phyloP scores from a whole-genome alignment of 2,888 invertebrate species.

The Dasysyrphus tricinctus region DNA sequence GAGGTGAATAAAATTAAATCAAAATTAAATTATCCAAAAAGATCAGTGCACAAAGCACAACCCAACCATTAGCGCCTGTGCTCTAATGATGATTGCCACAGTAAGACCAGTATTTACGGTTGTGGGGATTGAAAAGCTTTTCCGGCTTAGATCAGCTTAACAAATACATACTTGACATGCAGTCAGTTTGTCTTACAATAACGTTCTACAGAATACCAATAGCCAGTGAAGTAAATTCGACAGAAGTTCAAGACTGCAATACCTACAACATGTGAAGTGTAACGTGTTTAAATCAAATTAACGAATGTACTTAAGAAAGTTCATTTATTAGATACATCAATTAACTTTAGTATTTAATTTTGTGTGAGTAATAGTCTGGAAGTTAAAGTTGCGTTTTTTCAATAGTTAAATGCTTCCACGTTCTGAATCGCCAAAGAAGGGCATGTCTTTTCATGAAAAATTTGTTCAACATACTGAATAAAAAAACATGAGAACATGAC shows the following conservation, averaged over 20 bases:
- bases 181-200: neutral
- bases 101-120: neutral
- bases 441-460: too few species aligned
- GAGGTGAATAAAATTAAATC: neutral
- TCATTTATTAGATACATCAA: neutral
- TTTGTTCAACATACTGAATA: too few species aligned
- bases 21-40: neutral
- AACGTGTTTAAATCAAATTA: slow-evolving; percentile 12
- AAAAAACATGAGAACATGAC: too few species aligned
- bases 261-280: neutral
- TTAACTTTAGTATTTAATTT: neutral
- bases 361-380: neutral
- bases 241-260: neutral
- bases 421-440: too few species aligned
- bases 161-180: neutral
- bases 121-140: slow-evolving; percentile 1
- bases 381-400: neutral
- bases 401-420: too few species aligned
- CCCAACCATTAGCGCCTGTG: neutral
- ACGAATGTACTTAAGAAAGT: slow-evolving; percentile 1
- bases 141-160: neutral
- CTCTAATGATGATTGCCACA: slow-evolving; percentile 14
- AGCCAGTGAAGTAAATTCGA: neutral
- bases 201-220: neutral
- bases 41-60: slow-evolving; percentile 5